Evolutionary conservation across 2,797 vertebrate genomes (phyloP).

Genomic region (Merluccius polli): DNA sequence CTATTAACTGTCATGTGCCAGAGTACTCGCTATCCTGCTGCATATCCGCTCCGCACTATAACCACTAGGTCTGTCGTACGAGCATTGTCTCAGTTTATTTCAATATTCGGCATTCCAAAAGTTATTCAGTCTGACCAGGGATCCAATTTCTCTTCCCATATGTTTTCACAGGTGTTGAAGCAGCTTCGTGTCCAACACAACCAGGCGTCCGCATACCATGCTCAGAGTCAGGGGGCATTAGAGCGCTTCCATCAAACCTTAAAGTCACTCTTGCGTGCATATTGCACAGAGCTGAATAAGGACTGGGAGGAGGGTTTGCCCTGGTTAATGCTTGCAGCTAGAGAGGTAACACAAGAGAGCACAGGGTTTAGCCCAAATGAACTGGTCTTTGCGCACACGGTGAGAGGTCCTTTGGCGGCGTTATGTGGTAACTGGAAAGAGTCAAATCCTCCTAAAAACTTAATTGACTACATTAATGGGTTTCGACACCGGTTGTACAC

Average conservation of each 20-base stretch:
- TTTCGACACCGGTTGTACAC: constrained; percentile 4
- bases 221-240: no score
- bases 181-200: constrained; percentile 13
- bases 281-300: not conserved
- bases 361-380: constrained; percentile 20
- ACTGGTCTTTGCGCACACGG: constrained; percentile 18
- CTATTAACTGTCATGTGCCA: no score
- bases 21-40: no score
- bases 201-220: constrained; percentile 7
- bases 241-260: constrained; percentile 20
- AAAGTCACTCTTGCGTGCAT: constrained; percentile 9
- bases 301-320: constrained; percentile 18
- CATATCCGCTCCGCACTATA: no score
- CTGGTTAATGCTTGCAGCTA: constrained; percentile 11
- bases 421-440: not conserved
- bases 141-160: constrained; percentile 2
- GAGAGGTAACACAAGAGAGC: constrained; percentile 21
- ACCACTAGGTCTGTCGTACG: no score
- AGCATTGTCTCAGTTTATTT: no score
- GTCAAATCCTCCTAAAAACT: not conserved
- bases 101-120: no score
- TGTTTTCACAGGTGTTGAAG: constrained; percentile 13
- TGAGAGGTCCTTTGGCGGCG: not conserved
- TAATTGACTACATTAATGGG: constrained; percentile 6
- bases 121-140: constrained; percentile 2